A percentile compares a stretch with the other conserved stretches of the same genome.
Evolutionary conservation across 2,888 invertebrate species (phyloP).

Genomic region (Cremastinae sp.): DNA sequence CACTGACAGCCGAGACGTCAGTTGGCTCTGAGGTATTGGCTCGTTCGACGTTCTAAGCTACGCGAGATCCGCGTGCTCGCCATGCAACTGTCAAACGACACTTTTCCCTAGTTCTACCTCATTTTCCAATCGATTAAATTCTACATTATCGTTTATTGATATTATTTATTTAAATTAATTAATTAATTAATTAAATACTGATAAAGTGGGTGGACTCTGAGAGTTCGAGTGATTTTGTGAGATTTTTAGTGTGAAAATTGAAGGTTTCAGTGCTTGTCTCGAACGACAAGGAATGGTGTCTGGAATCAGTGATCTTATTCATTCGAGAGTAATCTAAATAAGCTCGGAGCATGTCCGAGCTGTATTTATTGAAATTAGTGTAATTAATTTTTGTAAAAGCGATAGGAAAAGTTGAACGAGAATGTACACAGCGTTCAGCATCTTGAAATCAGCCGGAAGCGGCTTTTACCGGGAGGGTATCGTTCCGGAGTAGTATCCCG

Average conservation of each 20-base stretch:
- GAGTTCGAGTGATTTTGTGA: too few species aligned
- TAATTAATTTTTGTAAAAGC: too few species aligned
- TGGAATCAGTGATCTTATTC: too few species aligned
- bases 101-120: constrained; percentile 7
- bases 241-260: too few species aligned
- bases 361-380: too few species aligned
- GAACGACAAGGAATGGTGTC: too few species aligned
- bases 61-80: constrained; percentile 61
- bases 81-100: constrained; percentile 62
- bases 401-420: constrained; percentile 27
- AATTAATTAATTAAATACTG: too few species aligned
- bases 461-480: constrained; percentile 68
- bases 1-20: constrained; percentile 74
- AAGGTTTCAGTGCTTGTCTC: too few species aligned
- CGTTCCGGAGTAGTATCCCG: constrained; percentile 38
- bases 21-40: constrained; percentile 62
- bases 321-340: too few species aligned
- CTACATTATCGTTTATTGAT: background rate
- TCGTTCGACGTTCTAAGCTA: constrained; percentile 47
- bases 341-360: too few species aligned
- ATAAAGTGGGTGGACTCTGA: too few species aligned
- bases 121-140: background rate
- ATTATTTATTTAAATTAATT: too few species aligned
- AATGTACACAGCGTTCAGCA: constrained; percentile 64
- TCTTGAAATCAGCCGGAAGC: constrained; percentile 63